Base-by-base conservation (phyloP, 2,113 vertebrate species). In the Mellivora capensis region DNA sequence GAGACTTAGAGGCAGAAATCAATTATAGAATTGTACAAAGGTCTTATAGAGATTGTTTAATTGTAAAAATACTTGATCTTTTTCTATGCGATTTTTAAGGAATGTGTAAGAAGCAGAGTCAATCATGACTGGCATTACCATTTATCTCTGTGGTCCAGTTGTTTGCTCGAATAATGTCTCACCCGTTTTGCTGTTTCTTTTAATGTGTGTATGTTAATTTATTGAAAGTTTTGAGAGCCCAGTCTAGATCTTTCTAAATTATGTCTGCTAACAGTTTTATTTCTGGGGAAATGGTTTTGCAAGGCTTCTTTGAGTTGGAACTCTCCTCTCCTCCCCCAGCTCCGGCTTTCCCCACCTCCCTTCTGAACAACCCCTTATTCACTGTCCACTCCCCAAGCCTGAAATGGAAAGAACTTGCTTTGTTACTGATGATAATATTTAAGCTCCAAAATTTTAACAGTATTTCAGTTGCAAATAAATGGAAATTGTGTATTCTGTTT, bases 401-500 rank as follows among this genome's bases (percentile, higher is more conserved):
- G 92, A 94, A 64, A 89, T 71, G 79, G 77, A 90, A 87, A 91
- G 96, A 95, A 93, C 88, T 74, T 34, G 93, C 96, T 96, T 97
- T 98, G 98, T 98, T 98, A 93, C 94, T 72, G 96, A 93, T 2
- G 44, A 96, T 99, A 98, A 98, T 98, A 98, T 98, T 98, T 98
- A 98, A 98, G 98, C 98, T 98, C 82, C 96, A 88, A 98, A 98
- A 98, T 98, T 98, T 98, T 98, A 99, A 99, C 98, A 98, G 98
- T 98, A 98, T 99, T 98, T 98, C 97, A 95, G 94, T 98, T 96
- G 98, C 98, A 98, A 99, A 98, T 98, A 98, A 90, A 95, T 98
- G 98, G 98, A 99, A 99, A 98, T 98, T 96, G 98, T 99, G 98
- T 98, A 97, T 98, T 97, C 97, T 98, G 98, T 98, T 99, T 99